These are phyloP conservation scores for Calameuta idolon DNA, from an alignment of 2,888 invertebrate genomes.

Conservation along the genomic window DNA sequence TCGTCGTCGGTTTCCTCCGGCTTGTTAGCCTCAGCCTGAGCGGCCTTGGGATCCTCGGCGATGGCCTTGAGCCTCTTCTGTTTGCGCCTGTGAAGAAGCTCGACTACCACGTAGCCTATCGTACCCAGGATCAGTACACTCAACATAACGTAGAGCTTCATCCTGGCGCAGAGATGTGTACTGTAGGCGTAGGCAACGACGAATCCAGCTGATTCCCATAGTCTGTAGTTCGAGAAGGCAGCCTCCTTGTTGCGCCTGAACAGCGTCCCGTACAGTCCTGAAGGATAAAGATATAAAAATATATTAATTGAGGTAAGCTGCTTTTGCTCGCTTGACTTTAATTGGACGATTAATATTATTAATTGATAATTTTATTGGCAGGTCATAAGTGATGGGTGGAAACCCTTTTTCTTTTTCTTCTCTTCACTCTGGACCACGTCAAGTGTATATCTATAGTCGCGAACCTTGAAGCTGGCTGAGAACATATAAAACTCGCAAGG, in stretches of 20 bases:
- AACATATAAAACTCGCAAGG: background rate
- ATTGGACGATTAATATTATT: background rate
- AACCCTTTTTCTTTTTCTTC: background rate
- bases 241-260: conserved; percentile 92
- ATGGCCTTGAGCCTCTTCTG: conserved; percentile 79
- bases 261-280: conserved; percentile 87
- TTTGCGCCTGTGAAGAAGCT: conserved; percentile 86
- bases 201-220: conserved; percentile 92
- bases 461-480: background rate
- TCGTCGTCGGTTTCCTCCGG: conserved; percentile 88
- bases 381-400: background rate
- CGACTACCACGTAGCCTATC: conserved; percentile 83
- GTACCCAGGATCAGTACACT: conserved; percentile 81
- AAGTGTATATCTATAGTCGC: background rate
- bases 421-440: background rate
- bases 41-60: conserved; percentile 77
- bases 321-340: background rate
- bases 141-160: conserved; percentile 88
- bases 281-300: conserved; percentile 39
- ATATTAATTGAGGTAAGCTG: background rate
- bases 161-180: conserved; percentile 85
- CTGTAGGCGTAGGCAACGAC: conserved; percentile 92
- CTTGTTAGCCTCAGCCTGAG: conserved; percentile 72
- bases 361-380: background rate
- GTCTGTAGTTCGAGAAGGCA: conserved; percentile 89